Evolutionary conservation across 2,888 invertebrate species (phyloP).

Genomic region (Conops quadrifasciatus): DNA sequence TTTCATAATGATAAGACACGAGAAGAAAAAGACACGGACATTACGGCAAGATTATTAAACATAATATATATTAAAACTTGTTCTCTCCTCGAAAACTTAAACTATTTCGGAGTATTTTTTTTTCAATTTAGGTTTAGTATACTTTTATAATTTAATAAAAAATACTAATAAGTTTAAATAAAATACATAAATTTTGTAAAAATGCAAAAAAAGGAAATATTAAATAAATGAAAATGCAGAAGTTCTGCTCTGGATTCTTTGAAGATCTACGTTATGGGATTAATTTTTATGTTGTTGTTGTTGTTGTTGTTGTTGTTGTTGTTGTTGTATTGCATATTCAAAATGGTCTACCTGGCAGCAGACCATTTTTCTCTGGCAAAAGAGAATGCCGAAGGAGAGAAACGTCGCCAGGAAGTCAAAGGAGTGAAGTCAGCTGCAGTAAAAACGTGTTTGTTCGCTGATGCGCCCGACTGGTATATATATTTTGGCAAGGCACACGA

Average conservation of each 20-base stretch:
- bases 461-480: not conserved
- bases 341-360: slow-evolving; percentile 21
- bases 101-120: no score
- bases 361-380: not conserved
- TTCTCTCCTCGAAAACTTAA: no score
- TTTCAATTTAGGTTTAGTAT: no score
- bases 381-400: not conserved
- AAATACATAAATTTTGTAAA: not conserved
- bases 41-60: no score
- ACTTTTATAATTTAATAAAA: not conserved
- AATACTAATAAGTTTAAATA: not conserved
- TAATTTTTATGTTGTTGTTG: not conserved
- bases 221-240: not conserved
- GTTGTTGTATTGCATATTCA: not conserved
- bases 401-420: not conserved
- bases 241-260: not conserved
- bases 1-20: not conserved
- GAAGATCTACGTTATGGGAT: not conserved
- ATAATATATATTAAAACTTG: no score
- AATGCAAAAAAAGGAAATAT: not conserved
- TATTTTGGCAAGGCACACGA: not conserved
- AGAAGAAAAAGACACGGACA: no score
- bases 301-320: not conserved
- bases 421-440: not conserved
- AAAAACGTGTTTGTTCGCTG: slow-evolving; percentile 23